Base-by-base conservation (phyloP, 2,888 invertebrate species). In the Caenorhabditis parvicauda region DNA sequence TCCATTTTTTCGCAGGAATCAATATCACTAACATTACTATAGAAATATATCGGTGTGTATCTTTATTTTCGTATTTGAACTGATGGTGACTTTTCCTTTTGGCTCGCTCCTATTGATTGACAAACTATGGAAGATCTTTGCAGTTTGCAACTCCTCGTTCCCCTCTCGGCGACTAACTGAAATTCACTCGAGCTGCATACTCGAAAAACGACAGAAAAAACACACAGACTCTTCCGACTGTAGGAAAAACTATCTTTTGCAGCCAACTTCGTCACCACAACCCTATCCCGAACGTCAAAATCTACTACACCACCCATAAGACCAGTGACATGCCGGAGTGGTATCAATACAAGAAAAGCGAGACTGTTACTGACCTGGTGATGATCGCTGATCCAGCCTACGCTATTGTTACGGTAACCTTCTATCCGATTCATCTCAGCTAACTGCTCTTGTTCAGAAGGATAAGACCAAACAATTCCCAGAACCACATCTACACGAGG, bases 201-300 rank as follows among this genome's bases (percentile, higher is more conserved):
- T n/a, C n/a, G n/a, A n/a, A n/a, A n/a, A n/a, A n/a, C n/a, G n/a
- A n/a, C n/a, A n/a, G n/a, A n/a, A n/a, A n/a, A n/a, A n/a, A n/a
- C n/a, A n/a, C n/a, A n/a, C n/a, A n/a, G n/a, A n/a, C n/a, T n/a
- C n/a, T n/a, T n/a, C n/a, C n/a, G n/a, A n/a, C n/a, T n/a, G n/a
- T n/a, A n/a, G n/a, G n/a, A 32, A n/a, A 32, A 32, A n/a, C 9
- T 12, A 12, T 14, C 19, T 41, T 29, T 7, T 64, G 47, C 55
- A 67, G 57, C 21, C 65, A 67, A 32, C 59, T 74, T 1, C 60
- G 60, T 6, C 29, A 63, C 44, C 54, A 67, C 39, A 54, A 58
- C 32, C 70, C 74, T 1, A 70, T 74, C 37, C 74, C 74, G 1
- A 69, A 70, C 55, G 68, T 74, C 2, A 64, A 52, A 4, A 52